These are phyloP conservation scores for Heterodera filipjevi DNA, from an alignment of 2,888 invertebrate genomes.

Conservation along the genomic window DNA sequence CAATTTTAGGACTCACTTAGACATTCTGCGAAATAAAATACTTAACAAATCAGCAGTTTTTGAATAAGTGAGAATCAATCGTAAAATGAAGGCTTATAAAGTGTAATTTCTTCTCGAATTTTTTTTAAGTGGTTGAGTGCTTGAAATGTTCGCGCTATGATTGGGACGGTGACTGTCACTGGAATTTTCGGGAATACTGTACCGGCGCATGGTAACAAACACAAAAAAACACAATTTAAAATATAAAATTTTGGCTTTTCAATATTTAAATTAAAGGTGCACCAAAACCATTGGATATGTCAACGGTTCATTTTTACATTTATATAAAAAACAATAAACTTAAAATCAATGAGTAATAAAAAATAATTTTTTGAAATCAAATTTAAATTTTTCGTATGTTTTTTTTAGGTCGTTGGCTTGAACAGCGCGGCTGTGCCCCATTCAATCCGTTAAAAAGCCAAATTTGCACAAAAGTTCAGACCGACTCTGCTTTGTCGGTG, in stretches of 20 bases:
- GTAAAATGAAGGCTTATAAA: no score
- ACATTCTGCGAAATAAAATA: no score
- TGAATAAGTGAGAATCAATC: no score
- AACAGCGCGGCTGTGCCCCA: constrained; percentile 30
- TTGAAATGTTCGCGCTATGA: constrained; percentile 18
- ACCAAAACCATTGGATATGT: constrained; percentile 23
- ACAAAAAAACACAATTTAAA: background rate
- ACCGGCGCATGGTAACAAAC: background rate
- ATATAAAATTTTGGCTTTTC: no score
- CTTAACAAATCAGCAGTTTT: no score
- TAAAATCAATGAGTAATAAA: no score
- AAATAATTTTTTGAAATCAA: no score
- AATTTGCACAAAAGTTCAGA: constrained; percentile 14
- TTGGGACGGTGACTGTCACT: constrained; percentile 22
- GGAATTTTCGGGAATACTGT: constrained; percentile 20
- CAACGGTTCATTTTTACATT: constrained; percentile 1
- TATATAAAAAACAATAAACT: no score
- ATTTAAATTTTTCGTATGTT: background rate
- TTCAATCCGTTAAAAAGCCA: constrained; percentile 25
- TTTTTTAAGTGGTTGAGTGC: constrained; percentile 14
- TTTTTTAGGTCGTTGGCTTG: constrained; percentile 32
- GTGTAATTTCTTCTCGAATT: background rate
- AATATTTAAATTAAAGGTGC: constrained; percentile 14
- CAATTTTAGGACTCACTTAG: no score
- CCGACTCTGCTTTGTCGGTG: background rate